Base-by-base conservation (phyloP, 2,888 invertebrate genomes). In the Cephus nigrinus region DNA sequence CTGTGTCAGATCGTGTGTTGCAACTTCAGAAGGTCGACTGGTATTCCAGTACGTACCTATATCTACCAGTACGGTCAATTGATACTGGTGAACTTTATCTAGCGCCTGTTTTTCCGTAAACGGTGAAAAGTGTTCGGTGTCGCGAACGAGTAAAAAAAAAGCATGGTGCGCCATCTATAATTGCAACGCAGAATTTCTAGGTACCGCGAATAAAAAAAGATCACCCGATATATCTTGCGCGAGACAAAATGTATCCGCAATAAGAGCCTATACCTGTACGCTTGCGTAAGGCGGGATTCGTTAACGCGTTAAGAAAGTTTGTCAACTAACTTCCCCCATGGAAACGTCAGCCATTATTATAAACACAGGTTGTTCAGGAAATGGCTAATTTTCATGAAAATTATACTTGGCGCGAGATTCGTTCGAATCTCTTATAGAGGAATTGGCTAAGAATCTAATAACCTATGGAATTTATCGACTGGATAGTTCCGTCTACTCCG, bases 21-120 rank as follows among this genome's bases (percentile, higher is more conserved):
- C 90, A 91, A 90, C 88, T 87, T 86, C 88, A 90, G 90, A 91
- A 91, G 91, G 91, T 91, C 91, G 90, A 91, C 91, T 87, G 88
- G 90, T 91, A 88, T 88, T 85, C 86, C 84, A 82, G 77, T 82
- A 78, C 80, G 74, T 36, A 33, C 11, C 33, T 32, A 71, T 32
- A 55, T 1, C 23, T 55, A 55, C 55, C 0, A 23, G 55, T 23
- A 33, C 32, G 69, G 72, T 30, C 12, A 77, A 74, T 36, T 69
- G 73, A 78, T 75, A 73, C 55, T 55, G 32, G 32, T 33, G 71
- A 31, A 71, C 71, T 71, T 71, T 71, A 31, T 71, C 31, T 31
- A 15, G 33, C 31, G 71, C 1, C 5, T 55, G 55, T 55, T 55
- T 55, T 55, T 55, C 55, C 55, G 23, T 55, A 55, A 55, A 55